Evolutionary conservation across 2,888 invertebrate species (phyloP).

Genomic region (Eupithecia exiguata): DNA sequence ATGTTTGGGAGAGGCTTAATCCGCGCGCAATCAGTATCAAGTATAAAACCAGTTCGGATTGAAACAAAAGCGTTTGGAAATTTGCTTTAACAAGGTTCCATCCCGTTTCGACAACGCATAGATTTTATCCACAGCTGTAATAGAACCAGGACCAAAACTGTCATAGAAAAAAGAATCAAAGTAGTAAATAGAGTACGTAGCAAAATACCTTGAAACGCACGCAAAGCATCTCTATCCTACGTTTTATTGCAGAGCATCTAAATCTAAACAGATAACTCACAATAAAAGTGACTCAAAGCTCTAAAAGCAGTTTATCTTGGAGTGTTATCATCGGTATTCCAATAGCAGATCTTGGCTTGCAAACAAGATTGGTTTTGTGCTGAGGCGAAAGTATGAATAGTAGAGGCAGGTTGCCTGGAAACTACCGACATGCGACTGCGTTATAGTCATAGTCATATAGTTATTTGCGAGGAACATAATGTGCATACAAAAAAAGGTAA

Average conservation of each 20-base stretch:
- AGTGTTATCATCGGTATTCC: constrained; percentile 31
- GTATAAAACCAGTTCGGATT: background rate
- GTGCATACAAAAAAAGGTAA: too few relatives aligned
- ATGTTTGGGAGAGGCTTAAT: background rate
- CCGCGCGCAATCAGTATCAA: background rate
- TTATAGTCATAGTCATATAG: too few relatives aligned
- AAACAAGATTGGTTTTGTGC: constrained; percentile 28
- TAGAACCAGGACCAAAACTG: background rate
- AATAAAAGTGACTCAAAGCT: constrained; percentile 27
- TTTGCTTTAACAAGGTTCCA: background rate
- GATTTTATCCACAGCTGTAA: background rate
- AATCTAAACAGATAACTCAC: constrained; percentile 23
- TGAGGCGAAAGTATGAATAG: constrained; percentile 27
- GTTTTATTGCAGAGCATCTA: constrained; percentile 4
- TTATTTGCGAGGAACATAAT: too few relatives aligned
- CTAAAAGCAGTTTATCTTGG: constrained; percentile 31
- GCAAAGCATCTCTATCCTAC: background rate
- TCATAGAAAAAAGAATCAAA: background rate
- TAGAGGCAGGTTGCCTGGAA: constrained; percentile 3
- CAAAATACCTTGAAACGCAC: constrained; percentile 5
- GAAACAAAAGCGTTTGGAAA: background rate
- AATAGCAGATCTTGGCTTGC: constrained; percentile 33
- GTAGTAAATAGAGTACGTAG: background rate
- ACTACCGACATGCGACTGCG: constrained; percentile 6
- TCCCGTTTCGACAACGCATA: background rate